Evolutionary conservation across 2,888 invertebrate species (phyloP).

Genomic region (Biston betularia): DNA sequence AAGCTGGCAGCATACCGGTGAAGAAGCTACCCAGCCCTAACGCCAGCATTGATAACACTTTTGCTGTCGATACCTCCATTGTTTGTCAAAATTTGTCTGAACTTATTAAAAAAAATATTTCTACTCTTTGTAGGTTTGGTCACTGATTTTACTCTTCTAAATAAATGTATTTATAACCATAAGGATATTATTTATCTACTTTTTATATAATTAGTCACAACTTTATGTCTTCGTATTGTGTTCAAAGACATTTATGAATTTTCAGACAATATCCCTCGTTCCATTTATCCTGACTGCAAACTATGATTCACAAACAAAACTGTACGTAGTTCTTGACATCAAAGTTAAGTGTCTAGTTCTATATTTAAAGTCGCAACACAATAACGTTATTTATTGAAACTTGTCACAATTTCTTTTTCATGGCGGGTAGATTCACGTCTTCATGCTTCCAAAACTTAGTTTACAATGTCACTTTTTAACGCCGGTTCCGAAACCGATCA

Average conservation of each 20-base stretch:
- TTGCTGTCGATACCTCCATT: slow-evolving; percentile 85
- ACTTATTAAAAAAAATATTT: not conserved
- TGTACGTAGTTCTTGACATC: not conserved
- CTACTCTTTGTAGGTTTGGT: slow-evolving; percentile 3
- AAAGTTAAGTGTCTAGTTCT: not conserved
- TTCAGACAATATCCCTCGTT: not conserved
- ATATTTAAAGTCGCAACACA: not conserved
- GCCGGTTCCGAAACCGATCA: not conserved
- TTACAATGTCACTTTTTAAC: slow-evolving; percentile 8
- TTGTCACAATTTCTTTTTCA: not conserved
- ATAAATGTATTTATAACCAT: not conserved
- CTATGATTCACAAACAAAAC: not conserved
- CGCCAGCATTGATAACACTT: slow-evolving; percentile 88
- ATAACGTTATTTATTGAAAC: not conserved
- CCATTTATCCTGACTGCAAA: not conserved
- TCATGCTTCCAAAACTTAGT: not conserved
- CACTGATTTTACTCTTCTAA: not conserved
- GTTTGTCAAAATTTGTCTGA: not conserved
- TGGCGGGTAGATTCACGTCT: slow-evolving; percentile 21
- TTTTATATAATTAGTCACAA: not conserved
- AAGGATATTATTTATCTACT: not conserved
- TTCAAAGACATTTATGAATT: not conserved
- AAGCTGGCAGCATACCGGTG: slow-evolving; percentile 89
- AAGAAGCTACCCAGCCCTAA: slow-evolving; percentile 90
- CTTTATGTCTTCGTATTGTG: not conserved